phyloP scores from a whole-genome alignment of 2,797 vertebrate species.

The Cuniculus paca region DNA sequence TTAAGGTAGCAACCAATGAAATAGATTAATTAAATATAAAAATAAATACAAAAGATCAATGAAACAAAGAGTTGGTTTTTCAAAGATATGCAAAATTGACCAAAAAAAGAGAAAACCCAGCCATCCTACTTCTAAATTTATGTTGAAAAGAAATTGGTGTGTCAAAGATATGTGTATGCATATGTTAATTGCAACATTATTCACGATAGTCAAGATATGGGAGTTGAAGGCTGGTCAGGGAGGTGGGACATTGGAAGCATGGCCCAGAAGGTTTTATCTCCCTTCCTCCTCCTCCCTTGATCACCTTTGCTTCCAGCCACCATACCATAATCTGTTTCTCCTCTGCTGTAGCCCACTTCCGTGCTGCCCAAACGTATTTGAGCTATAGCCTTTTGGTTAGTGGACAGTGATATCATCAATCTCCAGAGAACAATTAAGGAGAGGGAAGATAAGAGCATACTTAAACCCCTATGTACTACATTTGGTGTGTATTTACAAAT shows the following conservation, averaged over 20 bases:
- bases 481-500: conserved; percentile 11
- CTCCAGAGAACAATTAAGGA: background rate
- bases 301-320: background rate
- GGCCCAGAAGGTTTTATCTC: background rate
- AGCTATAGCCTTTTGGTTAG: background rate
- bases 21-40: background rate
- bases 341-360: background rate
- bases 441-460: background rate
- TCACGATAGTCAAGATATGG: background rate
- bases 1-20: background rate
- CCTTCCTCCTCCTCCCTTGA: background rate
- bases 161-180: background rate
- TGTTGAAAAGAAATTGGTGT: background rate
- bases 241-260: background rate
- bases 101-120: background rate
- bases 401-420: background rate
- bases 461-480: background rate
- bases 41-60: background rate
- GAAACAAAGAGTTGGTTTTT: background rate
- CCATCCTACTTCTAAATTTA: background rate
- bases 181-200: background rate
- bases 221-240: background rate
- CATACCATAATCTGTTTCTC: background rate
- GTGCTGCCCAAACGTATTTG: background rate
- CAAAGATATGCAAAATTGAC: background rate